A percentile compares a stretch with the other conserved stretches of the same genome.
These are phyloP conservation scores for Apeira syringaria DNA, from an alignment of 2,888 invertebrate genomes.

Conservation along the genomic window DNA sequence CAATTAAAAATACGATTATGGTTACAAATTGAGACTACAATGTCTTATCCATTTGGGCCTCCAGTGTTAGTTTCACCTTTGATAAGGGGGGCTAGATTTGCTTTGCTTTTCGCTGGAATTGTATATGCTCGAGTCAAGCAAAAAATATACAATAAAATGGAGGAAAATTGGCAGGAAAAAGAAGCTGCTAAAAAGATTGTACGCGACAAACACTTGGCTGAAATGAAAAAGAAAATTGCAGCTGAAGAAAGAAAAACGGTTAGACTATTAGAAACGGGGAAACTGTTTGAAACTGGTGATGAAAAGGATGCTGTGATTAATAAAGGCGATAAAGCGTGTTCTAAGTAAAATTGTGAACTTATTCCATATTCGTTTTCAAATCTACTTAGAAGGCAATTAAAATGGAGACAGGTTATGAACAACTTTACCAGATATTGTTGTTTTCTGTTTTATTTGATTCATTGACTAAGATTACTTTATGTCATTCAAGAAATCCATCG, in stretches of 20 bases:
- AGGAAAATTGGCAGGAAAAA: slow-evolving; percentile 47
- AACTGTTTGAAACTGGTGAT: slow-evolving; percentile 45
- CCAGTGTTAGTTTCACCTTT: slow-evolving; percentile 68
- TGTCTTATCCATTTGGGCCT: slow-evolving; percentile 58
- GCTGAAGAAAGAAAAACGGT: slow-evolving; percentile 55
- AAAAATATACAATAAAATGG: slow-evolving; percentile 48
- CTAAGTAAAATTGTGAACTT: background rate
- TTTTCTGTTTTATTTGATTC: too few relatives aligned
- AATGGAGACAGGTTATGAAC: too few relatives aligned
- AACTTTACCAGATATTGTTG: too few relatives aligned
- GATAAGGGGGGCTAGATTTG: slow-evolving; percentile 62
- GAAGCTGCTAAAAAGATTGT: slow-evolving; percentile 57
- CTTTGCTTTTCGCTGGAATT: slow-evolving; percentile 60
- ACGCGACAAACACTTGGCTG: slow-evolving; percentile 52
- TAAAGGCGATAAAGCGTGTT: background rate
- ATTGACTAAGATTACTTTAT: too few relatives aligned
- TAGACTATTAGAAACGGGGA: slow-evolving; percentile 56
- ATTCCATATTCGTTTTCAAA: too few relatives aligned
- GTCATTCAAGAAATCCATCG: too few relatives aligned
- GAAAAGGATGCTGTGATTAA: background rate
- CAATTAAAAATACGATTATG: background rate
- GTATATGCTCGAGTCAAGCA: slow-evolving; percentile 61
- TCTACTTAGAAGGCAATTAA: too few relatives aligned
- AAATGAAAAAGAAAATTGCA: slow-evolving; percentile 53
- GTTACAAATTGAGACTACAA: slow-evolving; percentile 20